Conservation (phyloP, 2,888 invertebrate genomes). For the Sphaerophoria taeniata region DNA sequence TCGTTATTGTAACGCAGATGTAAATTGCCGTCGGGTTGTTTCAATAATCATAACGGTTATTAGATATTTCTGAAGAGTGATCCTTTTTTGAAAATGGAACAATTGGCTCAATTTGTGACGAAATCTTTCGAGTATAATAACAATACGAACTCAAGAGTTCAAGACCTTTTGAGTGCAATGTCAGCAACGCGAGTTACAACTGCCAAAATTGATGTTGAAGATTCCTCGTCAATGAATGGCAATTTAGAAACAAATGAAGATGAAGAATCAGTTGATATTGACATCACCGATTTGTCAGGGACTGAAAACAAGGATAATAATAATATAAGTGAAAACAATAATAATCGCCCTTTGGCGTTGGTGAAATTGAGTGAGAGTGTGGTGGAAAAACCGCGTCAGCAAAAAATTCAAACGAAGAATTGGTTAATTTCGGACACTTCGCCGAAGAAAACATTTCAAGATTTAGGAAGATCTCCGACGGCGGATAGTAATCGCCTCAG, state of each 20-base stretch:
- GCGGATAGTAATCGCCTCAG: slow-evolving; percentile 37
- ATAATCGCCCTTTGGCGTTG: slow-evolving; percentile 77
- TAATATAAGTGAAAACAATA: slow-evolving; percentile 73
- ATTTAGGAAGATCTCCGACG: slow-evolving; percentile 52
- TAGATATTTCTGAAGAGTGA: slow-evolving; percentile 24
- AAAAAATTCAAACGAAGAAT: slow-evolving; percentile 76
- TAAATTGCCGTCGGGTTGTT: slow-evolving; percentile 55
- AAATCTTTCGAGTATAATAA: slow-evolving; percentile 90
- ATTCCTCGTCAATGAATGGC: slow-evolving; percentile 74
- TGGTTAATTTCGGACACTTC: slow-evolving; percentile 81
- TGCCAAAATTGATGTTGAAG: slow-evolving; percentile 71
- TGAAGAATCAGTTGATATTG: slow-evolving; percentile 83
- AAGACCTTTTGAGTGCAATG: slow-evolving; percentile 80
- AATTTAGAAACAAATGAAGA: slow-evolving; percentile 76
- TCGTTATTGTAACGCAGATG: slow-evolving; percentile 73
- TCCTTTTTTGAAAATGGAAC: slow-evolving; percentile 87
- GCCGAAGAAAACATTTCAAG: slow-evolving; percentile 76
- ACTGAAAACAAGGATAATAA: slow-evolving; percentile 78
- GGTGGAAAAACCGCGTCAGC: slow-evolving; percentile 59
- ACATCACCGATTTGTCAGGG: slow-evolving; percentile 82
- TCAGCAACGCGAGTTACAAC: slow-evolving; percentile 77
- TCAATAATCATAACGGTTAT: slow-evolving; percentile 62
- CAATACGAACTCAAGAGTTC: slow-evolving; percentile 80
- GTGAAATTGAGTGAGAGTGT: slow-evolving; percentile 76
- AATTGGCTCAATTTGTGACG: slow-evolving; percentile 95